These are phyloP conservation scores for Todiramphus chloris DNA, from an alignment of 2,113 vertebrate species.

Conservation along the genomic window DNA sequence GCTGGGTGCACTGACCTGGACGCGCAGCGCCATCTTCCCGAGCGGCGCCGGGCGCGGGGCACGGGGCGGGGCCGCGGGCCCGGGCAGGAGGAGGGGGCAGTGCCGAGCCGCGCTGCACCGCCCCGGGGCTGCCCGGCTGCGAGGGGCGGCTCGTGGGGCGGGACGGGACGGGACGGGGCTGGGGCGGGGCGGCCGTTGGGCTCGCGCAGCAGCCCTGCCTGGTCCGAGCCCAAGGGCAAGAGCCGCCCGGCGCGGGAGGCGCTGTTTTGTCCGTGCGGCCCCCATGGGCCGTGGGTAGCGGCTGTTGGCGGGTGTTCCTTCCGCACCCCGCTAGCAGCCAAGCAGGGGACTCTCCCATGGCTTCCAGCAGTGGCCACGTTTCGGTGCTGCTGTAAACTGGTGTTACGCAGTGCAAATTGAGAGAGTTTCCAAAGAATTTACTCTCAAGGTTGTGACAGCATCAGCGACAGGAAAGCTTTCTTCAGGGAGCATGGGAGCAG, in stretches of 20 bases:
- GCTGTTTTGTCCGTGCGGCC: neutral
- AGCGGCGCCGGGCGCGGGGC: neutral
- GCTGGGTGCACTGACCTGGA: conserved; percentile 49
- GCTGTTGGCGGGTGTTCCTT: neutral
- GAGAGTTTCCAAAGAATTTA: neutral
- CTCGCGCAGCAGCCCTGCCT: too few relatives aligned
- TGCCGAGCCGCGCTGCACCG: neutral
- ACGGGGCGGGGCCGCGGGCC: too few relatives aligned
- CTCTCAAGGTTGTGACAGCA: accelerated
- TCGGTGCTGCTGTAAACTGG: neutral
- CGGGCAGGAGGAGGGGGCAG: neutral
- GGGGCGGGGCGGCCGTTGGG: neutral
- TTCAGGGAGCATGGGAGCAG: too few relatives aligned
- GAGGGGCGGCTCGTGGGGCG: neutral
- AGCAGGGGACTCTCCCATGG: accelerated
- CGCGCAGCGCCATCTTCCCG: conserved; percentile 63
- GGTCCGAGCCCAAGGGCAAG: accelerated
- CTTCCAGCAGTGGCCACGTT: accelerated
- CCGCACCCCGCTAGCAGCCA: accelerated
- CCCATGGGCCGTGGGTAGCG: accelerated
- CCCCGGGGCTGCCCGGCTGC: neutral
- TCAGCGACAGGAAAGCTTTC: neutral
- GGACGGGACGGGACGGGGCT: neutral
- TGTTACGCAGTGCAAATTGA: neutral
- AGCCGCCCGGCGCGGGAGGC: neutral